phyloP scores from a whole-genome alignment of 2,888 invertebrate species.

The Cistogaster globosa region DNA sequence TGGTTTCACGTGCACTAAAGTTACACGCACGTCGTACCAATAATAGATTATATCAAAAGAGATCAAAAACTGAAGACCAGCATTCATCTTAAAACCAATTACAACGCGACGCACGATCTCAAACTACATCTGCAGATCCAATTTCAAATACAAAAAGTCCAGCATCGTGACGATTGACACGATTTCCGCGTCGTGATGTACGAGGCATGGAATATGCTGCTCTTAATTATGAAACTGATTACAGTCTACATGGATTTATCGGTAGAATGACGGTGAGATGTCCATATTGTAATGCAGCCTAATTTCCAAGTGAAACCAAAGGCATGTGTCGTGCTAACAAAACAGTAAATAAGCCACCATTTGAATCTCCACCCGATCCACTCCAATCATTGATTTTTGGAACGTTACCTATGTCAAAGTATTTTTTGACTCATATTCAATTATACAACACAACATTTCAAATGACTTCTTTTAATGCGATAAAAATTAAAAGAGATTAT shows the following conservation, averaged over 20 bases:
- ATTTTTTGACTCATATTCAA: constrained; percentile 14
- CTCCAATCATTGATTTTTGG: constrained; percentile 6
- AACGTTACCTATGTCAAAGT: background rate
- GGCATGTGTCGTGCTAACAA: constrained; percentile 7
- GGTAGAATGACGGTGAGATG: background rate
- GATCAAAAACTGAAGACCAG: background rate
- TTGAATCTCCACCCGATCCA: constrained; percentile 8
- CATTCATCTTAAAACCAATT: background rate
- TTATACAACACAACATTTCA: constrained; percentile 16
- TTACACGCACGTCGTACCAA: background rate
- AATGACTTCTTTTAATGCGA: constrained; percentile 37
- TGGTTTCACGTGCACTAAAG: background rate
- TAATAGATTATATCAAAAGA: background rate
- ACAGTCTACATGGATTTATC: background rate
- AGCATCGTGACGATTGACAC: no score
- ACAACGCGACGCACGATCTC: no score
- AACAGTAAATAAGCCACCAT: constrained; percentile 14
- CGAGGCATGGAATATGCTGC: background rate
- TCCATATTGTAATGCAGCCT: constrained; percentile 19
- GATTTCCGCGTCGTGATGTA: no score
- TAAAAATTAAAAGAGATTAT: constrained; percentile 3
- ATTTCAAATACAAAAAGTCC: no score
- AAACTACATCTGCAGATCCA: no score
- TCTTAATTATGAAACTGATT: background rate
- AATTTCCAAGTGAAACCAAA: constrained; percentile 17